Base-by-base conservation (phyloP, 2,888 invertebrate genomes). In the Hyposoter dolosus region DNA sequence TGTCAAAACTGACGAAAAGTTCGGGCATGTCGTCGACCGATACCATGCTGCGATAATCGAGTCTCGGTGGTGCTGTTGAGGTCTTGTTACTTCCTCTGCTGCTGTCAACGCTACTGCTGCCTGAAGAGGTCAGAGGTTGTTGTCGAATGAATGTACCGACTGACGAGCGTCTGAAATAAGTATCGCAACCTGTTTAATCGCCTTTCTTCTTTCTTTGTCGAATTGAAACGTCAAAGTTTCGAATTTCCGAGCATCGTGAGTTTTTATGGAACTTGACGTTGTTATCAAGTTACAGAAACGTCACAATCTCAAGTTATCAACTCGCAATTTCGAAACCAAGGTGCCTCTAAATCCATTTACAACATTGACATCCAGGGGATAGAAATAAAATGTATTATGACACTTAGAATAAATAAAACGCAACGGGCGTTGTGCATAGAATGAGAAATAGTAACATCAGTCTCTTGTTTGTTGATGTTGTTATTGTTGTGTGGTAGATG, bases 11-110 rank as follows among this genome's bases (percentile, higher is more conserved):
- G 90, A 98, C 97, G 95, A 99, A 99, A 89, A 99, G 96, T 94
- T 98, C 98, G 5, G 99, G 98, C 96, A 98, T 98, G 94, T 99
- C 99, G 92, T 98, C 98, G 88, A 98, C 97, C 32, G 98, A 98
- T 87, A 98, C 98, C 98, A 98, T 98, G 93, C 98, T 98, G 93
- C 98, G 96, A 94, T 98, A 98, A 94, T 98, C 98, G 89, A 98
- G 95, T 91, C 97, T 96, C 53, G 98, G 98, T 88, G 96, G 96
- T 85, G 95, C 95, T 53, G 95, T 95, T 83, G 95, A 94, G 81
- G 95, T 93, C 92, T 95, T 95, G 60, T 60, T 60, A 83, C 96
- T 95, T 77, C 96, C 95, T 85, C 95, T 95, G 93, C 96, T 96
- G 84, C 94, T 94, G 92, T 96, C 96, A 86, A 96, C 95, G 88